Conservation (phyloP, 2,888 invertebrate species). For the Deilephila elpenor region DNA sequence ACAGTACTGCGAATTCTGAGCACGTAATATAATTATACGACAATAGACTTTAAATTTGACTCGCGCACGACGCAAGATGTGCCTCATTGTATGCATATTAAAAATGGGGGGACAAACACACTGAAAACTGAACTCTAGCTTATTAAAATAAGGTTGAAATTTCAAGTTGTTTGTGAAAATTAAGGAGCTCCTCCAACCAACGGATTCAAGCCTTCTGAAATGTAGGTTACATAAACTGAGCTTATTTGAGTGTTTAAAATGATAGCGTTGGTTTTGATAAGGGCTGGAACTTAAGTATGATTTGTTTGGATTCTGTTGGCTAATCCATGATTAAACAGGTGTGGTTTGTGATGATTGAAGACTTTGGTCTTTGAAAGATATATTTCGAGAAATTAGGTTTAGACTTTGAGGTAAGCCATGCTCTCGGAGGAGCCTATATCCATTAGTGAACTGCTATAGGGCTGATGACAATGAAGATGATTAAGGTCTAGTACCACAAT, state of each 20-base stretch:
- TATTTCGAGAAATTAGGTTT: neutral
- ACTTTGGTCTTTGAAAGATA: neutral
- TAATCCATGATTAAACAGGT: constrained; percentile 20
- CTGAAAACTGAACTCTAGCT: constrained; percentile 34
- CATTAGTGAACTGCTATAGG: too few species aligned
- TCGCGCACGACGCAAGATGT: constrained; percentile 57
- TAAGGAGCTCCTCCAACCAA: constrained; percentile 42
- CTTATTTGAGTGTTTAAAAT: constrained; percentile 45
- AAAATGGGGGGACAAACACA: constrained; percentile 45
- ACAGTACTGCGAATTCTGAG: constrained; percentile 49
- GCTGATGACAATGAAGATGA: too few species aligned
- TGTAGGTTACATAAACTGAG: constrained; percentile 48
- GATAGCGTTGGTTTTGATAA: constrained; percentile 38
- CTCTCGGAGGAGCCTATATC: too few species aligned
- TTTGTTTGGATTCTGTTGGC: constrained; percentile 29
- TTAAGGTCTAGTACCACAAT: too few species aligned
- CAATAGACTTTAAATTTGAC: constrained; percentile 64
- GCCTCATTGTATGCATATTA: constrained; percentile 65
- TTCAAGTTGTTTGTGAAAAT: constrained; percentile 26
- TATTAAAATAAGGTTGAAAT: constrained; percentile 32
- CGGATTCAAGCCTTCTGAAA: constrained; percentile 42
- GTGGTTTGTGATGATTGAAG: neutral
- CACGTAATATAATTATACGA: constrained; percentile 71
- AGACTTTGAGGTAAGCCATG: too few species aligned
- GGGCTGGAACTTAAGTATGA: constrained; percentile 32